phyloP scores from a whole-genome alignment of 2,113 vertebrate genomes.

The Psophia crepitans region DNA sequence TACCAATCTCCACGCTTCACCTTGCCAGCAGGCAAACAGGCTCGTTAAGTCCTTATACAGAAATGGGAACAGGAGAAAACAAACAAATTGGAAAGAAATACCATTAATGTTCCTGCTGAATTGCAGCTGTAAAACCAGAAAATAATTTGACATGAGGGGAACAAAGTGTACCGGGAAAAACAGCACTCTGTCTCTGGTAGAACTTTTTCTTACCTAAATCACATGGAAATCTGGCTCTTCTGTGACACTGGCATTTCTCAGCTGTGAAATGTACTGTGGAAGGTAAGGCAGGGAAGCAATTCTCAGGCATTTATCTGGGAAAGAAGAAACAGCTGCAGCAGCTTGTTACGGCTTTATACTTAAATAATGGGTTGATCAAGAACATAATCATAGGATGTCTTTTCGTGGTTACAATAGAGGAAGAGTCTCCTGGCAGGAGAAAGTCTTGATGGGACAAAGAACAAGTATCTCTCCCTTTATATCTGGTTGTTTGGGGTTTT shows the following conservation, averaged over 20 bases:
- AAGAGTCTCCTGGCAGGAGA: background rate
- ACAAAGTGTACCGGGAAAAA: constrained; percentile 12
- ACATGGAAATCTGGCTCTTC: background rate
- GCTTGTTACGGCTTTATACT: background rate
- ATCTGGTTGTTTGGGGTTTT: background rate
- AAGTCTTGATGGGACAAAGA: background rate
- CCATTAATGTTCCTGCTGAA: background rate
- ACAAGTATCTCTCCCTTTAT: background rate
- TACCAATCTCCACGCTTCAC: background rate
- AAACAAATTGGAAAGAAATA: background rate
- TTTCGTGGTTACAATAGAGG: rapidly evolving
- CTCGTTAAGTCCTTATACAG: background rate
- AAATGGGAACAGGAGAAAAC: background rate
- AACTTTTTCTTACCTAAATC: constrained; percentile 6
- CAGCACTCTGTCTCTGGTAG: background rate
- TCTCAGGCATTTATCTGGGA: background rate
- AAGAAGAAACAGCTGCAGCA: constrained; percentile 41
- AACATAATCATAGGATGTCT: background rate
- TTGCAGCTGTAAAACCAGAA: background rate
- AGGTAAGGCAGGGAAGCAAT: background rate
- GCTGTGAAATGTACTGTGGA: background rate
- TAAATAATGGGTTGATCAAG: background rate
- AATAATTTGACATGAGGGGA: background rate
- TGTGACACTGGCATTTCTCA: background rate
- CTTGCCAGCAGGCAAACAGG: background rate